Evolutionary conservation across 2,888 invertebrate species (phyloP), one percentile per base, ranked within the genome.

Genomic region (Troides oblongomaculatus): DNA sequence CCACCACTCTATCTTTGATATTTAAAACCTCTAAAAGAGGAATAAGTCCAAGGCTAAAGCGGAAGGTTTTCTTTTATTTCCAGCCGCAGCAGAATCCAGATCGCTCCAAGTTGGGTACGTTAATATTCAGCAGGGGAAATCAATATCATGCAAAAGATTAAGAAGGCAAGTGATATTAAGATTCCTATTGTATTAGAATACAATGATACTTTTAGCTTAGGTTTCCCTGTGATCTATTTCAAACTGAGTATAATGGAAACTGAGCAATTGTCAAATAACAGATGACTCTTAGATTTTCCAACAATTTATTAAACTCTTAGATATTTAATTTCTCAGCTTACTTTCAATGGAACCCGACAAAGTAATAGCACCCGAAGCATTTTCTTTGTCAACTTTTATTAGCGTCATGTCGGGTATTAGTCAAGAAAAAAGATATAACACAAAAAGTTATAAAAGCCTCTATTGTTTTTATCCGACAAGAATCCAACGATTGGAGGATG

Each of bases 371-470:
- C 17, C 21, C 53, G 66, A 61, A 66, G 66, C 66, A 66, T 61
- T 66, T 66, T 56, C 66, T 66, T 66, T 66, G 61, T 66, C 61
- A 50, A 61, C 61, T 66, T 66, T 53, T 61, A 66, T 66, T 66
- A 66, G 61, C 61, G 66, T 66, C 66, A 60, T 66, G 66, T 50
- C 21, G 65, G 59, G 65, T 59, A 25, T 66, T 60, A 66, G 66
- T 60, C 30, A 50, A 25, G 66, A 46, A 66, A 60, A 65, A 66
- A 30, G 25, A 30, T n/a, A 53, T n/a, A 53, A 50, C 25, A 50
- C 25, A 59, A 50, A 60, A 60, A 46, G 46, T 14, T 46, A 46
- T 46, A 46, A n/a, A 59, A 39, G 60, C 23, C 30, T 14, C 46
- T 60, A 66, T 50, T 66, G 66, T 66, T 66, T 60, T 66, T 14